Percentiles rank a stretch among this genome's conserved stretches.
phyloP scores from a whole-genome alignment of 1,140 invertebrate genomes.

The Ladona fulva region DNA sequence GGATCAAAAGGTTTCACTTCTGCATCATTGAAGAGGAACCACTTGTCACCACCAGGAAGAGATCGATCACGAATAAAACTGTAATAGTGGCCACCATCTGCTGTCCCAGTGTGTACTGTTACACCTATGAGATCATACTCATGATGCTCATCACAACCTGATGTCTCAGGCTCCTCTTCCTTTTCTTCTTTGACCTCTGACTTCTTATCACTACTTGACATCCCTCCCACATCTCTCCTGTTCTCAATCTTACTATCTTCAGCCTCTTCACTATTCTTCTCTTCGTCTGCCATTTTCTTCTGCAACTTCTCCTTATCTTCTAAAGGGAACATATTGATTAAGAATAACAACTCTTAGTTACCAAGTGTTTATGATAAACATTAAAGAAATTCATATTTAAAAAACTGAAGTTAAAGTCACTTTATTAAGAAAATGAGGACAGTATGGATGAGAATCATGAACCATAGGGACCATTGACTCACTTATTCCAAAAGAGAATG shows the following conservation, averaged over 20 bases:
- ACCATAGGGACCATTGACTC: no score
- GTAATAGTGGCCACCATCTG: constrained; percentile 94
- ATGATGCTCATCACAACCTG: constrained; percentile 45
- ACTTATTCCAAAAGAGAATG: no score
- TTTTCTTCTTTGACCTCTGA: constrained; percentile 30
- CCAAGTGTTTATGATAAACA: no score
- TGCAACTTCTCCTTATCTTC: constrained; percentile 44
- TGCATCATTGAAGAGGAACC: constrained; percentile 92
- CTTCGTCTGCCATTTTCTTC: constrained; percentile 36
- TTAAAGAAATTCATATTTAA: no score
- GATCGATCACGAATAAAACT: constrained; percentile 77
- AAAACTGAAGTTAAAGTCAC: no score
- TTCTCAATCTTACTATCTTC: constrained; percentile 34
- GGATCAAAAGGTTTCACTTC: constrained; percentile 94
- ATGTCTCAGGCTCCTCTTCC: constrained; percentile 24
- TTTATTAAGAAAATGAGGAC: no score
- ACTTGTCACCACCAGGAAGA: constrained; percentile 65
- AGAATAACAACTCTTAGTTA: constrained; percentile 17
- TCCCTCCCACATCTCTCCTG: constrained; percentile 27
- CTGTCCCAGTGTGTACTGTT: constrained; percentile 92
- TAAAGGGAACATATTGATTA: constrained; percentile 25
- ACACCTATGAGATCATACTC: constrained; percentile 92
- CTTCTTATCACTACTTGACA: constrained; percentile 26
- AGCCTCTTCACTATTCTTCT: constrained; percentile 36
- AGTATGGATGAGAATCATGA: no score